phyloP scores from a whole-genome alignment of 1,140 invertebrate species.

The Bombus affinis region DNA sequence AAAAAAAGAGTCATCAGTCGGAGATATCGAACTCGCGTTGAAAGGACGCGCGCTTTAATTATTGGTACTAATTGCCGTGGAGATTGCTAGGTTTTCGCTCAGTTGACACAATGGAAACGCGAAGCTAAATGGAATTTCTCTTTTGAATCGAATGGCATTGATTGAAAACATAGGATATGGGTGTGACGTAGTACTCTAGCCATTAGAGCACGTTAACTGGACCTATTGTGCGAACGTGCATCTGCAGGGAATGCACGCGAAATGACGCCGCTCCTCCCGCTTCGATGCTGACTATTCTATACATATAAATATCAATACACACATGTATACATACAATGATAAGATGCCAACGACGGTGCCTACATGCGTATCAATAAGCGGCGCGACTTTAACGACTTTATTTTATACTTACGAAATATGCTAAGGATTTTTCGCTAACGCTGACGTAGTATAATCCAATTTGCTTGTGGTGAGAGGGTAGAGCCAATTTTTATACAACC shows the following conservation, averaged over 20 bases:
- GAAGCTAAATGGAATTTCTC: constrained; percentile 43
- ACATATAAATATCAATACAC: constrained; percentile 50
- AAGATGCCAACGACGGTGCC: constrained; percentile 70
- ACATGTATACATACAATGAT: constrained; percentile 52
- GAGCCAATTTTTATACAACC: constrained; percentile 76
- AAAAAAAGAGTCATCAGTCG: constrained; percentile 35
- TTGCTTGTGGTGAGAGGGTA: constrained; percentile 81
- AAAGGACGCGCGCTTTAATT: constrained; percentile 56
- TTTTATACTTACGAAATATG: constrained; percentile 67
- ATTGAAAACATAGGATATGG: constrained; percentile 26
- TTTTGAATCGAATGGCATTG: constrained; percentile 51
- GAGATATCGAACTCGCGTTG: constrained; percentile 25
- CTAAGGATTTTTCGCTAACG: constrained; percentile 75
- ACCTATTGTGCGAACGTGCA: background rate
- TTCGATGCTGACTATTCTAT: constrained; percentile 35
- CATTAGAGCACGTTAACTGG: constrained; percentile 5
- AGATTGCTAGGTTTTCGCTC: constrained; percentile 47
- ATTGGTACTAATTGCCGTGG: constrained; percentile 59
- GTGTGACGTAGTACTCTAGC: background rate
- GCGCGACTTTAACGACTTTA: constrained; percentile 52
- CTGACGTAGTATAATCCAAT: constrained; percentile 76
- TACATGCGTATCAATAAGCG: constrained; percentile 59
- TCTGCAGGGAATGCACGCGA: background rate
- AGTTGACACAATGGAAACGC: constrained; percentile 12
- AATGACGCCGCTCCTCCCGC: constrained; percentile 1